Conservation (phyloP, 2,888 invertebrate species). For the Cataglyphis altisquamis region DNA sequence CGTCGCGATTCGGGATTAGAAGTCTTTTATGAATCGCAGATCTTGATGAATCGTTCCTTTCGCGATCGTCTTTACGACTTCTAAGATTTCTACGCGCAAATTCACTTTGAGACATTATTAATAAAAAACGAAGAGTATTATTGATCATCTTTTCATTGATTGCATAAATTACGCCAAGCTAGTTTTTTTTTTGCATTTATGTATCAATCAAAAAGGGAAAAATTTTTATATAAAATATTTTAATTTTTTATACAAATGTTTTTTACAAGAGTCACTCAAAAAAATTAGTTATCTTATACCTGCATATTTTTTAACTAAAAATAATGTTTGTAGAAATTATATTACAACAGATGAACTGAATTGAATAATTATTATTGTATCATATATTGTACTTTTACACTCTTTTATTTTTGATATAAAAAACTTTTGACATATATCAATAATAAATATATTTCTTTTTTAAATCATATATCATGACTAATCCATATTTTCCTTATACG, state of each 20-base stretch:
- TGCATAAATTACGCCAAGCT: not conserved
- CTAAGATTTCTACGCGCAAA: constrained; percentile 33
- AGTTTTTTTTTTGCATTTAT: too few species aligned
- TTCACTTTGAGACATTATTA: constrained; percentile 35
- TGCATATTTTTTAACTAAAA: not conserved
- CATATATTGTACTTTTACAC: not conserved
- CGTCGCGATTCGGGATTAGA: constrained; percentile 79
- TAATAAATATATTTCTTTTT: not conserved
- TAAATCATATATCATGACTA: not conserved
- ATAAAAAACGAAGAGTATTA: constrained; percentile 8
- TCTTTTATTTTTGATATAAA: not conserved
- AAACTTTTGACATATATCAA: not conserved
- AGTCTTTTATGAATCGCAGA: constrained; percentile 82
- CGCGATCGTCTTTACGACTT: constrained; percentile 36
- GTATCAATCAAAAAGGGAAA: not conserved
- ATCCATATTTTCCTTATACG: not conserved
- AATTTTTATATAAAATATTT: not conserved
- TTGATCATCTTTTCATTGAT: not conserved
- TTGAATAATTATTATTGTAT: too few species aligned
- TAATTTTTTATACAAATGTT: not conserved
- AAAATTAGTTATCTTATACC: too few species aligned
- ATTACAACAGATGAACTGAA: not conserved
- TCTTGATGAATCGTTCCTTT: constrained; percentile 81
- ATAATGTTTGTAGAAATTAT: not conserved
- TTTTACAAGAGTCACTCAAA: not conserved